Conservation (phyloP, 1,140 invertebrate genomes). For the Heterodera schachtii region DNA sequence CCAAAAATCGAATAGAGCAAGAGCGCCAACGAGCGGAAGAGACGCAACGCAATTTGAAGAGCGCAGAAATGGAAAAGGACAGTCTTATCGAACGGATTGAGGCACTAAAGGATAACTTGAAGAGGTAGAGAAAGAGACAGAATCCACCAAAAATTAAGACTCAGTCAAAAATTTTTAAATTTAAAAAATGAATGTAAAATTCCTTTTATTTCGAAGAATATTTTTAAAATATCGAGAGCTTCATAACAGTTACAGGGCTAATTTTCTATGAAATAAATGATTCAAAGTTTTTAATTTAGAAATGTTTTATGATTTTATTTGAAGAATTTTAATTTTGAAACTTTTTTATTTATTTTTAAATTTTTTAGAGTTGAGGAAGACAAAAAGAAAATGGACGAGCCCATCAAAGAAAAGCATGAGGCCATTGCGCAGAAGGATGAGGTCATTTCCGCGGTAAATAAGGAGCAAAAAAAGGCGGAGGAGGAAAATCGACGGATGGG, state of each 20-base stretch:
- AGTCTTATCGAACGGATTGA: constrained; percentile 49
- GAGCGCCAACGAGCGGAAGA: constrained; percentile 46
- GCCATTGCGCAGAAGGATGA: constrained; percentile 51
- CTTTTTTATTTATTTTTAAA: background rate
- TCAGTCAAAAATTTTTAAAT: no score
- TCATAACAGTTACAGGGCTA: no score
- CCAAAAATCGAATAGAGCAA: constrained; percentile 44
- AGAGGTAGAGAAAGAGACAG: constrained; percentile 49
- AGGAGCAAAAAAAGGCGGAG: constrained; percentile 45
- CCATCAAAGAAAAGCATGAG: constrained; percentile 46
- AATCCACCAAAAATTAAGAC: constrained; percentile 12
- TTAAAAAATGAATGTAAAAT: no score
- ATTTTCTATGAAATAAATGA: no score
- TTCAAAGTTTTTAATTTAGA: background rate
- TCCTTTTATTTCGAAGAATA: no score
- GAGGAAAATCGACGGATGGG: constrained; percentile 52
- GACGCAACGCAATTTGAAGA: constrained; percentile 41
- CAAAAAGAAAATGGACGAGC: constrained; percentile 46
- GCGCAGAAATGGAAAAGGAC: constrained; percentile 50
- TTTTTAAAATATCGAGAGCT: no score
- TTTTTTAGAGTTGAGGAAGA: constrained; percentile 47
- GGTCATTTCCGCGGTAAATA: constrained; percentile 38
- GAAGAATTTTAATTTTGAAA: no score
- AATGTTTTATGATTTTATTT: background rate
- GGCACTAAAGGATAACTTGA: constrained; percentile 32